Base-by-base conservation (phyloP, 2,888 invertebrate species). In the Acholoe squamosa region DNA sequence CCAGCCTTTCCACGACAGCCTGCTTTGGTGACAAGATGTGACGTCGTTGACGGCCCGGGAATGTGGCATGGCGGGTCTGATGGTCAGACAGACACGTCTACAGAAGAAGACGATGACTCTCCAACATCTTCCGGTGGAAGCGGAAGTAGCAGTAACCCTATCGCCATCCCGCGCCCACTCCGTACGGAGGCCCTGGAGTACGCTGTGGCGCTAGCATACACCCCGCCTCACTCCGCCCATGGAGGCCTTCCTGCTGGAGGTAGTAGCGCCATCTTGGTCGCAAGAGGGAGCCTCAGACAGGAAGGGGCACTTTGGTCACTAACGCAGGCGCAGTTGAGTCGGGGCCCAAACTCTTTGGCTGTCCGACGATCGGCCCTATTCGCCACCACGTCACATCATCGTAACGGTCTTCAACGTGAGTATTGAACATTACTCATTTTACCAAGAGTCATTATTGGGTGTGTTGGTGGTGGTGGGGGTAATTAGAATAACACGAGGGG, bases 381-480 rank as follows among this genome's bases (percentile, higher is more conserved):
- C 31, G 54, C 84, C 22, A 19, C 86, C 54, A 19, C 84, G 19
- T 28, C 86, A 5, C 33, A 19, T 19, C 25, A 52, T 28, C 52
- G 25, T 14, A 80, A 80, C 43, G 80, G 80, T 54, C 52, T 86
- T 31, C 86, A 86, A 86, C 52, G 86, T 86, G 52, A 86, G 86
- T 86, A 54, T 28, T 25, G 25, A n/a, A 71, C 19, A 12, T 61
- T 61, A 12, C 22, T 61, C 19, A 7, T 61, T 43, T 3, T 43
- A 43, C 43, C 43, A 43, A 43, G 43, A n/a, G n/a, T n/a, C n/a
- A n/a, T n/a, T n/a, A n/a, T n/a, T n/a, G n/a, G n/a, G n/a, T n/a
- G n/a, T n/a, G n/a, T n/a, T n/a, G n/a, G n/a, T n/a, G n/a, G n/a
- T n/a, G n/a, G n/a, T n/a, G n/a, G n/a, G n/a, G n/a, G n/a, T n/a